Base-by-base conservation (phyloP, 1,140 invertebrate species). In the Oppia nitens region DNA sequence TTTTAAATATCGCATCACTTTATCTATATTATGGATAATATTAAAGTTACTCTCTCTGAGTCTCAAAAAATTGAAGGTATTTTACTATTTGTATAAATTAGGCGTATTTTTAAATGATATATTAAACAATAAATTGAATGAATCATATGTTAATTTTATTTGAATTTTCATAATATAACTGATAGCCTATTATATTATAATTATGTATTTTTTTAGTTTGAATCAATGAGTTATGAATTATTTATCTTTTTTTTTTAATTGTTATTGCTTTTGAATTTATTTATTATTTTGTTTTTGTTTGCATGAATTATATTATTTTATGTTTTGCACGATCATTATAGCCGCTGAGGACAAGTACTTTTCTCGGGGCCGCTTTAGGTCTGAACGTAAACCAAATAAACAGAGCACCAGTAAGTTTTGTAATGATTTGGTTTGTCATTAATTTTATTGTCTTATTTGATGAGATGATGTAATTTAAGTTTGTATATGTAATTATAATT, bases 321-420 rank as follows among this genome's bases (percentile, higher is more conserved):
- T 47, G 26, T 59, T 28, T 57, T 26, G 53, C 26, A 27, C 21
- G 20, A 20, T 20, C 12, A 32, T 21, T 53, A 52, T 40, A 61
- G 60, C 60, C 25, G 49, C 49, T 47, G 60, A 61, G 58, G 60
- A 61, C 45, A 61, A 25, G 23, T 60, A 62, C 32, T 61, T 60
- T 26, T 23, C 50, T 28, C 47, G 53, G 11, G 56, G 56, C 17
- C 21, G 29, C 21, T 61, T 53, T 45, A 48, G 58, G 23, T 62
- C 53, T 21, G 53, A 61, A 29, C 57, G 51, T 20, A 59, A 53
- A 54, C 47, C 54, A 32, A 47, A 61, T 17, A 58, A 14, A 52
- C 47, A 57, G 28, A 52, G 21, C 11, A 23, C 12, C 26, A 57
- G 40, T 60, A 61, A 3, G 60, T 55, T 14, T 4, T 24, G 2